Percentiles rank a stretch among this genome's conserved stretches.
phyloP scores from a whole-genome alignment of 2,888 invertebrate species.

The Podabrus alpinus region DNA sequence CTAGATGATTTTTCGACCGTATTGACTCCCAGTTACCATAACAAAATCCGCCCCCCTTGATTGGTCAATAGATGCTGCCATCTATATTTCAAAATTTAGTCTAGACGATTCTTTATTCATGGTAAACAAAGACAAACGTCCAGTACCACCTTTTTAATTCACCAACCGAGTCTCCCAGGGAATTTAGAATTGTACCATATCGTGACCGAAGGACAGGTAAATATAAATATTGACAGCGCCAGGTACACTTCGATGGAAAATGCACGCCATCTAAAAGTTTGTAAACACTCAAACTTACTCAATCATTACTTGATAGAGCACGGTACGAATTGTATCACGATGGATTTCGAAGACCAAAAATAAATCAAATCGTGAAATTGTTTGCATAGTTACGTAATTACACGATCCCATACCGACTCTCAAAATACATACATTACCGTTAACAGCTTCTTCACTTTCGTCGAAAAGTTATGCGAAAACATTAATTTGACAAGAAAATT shows the following conservation, averaged over 20 bases:
- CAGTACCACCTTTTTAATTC: background rate
- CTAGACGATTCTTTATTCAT: no score
- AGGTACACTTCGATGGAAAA: background rate
- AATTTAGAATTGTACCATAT: background rate
- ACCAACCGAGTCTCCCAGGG: background rate
- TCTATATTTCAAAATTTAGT: no score
- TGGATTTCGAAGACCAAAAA: background rate
- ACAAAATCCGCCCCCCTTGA: background rate
- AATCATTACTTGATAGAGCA: background rate
- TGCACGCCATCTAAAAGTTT: background rate
- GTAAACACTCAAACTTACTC: background rate
- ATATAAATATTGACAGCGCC: background rate
- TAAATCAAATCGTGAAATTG: background rate
- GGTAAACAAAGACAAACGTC: no score
- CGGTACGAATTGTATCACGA: background rate
- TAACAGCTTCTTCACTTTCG: background rate
- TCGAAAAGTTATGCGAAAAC: background rate
- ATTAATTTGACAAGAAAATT: background rate
- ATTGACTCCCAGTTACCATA: no score
- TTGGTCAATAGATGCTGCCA: background rate
- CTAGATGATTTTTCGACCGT: no score
- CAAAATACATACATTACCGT: background rate
- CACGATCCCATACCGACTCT: background rate
- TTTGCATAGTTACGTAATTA: background rate
- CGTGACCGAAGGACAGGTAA: background rate